Evolutionary conservation across 2,888 invertebrate genomes (phyloP).

Genomic region (Nebria brevicollis): DNA sequence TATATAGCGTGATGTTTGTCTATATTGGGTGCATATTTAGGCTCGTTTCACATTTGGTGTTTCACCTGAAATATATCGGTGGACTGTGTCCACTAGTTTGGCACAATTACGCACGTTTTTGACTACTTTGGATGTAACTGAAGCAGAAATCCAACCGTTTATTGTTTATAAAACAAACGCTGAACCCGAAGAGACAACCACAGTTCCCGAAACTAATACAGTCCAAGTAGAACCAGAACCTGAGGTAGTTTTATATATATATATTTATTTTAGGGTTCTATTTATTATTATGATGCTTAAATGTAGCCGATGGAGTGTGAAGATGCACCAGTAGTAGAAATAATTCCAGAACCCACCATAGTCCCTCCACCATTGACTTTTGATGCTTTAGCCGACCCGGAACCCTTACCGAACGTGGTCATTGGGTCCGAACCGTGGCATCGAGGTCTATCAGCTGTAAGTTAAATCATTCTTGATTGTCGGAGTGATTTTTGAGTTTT

Average conservation of each 20-base stretch:
- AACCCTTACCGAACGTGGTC: constrained; percentile 65
- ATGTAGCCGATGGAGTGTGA: constrained; percentile 62
- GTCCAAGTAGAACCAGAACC: constrained; percentile 52
- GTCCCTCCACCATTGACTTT: not conserved
- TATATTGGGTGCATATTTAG: constrained; percentile 48
- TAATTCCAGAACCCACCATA: constrained; percentile 51
- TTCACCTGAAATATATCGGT: constrained; percentile 58
- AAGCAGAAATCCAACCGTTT: constrained; percentile 56
- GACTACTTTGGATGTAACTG: constrained; percentile 55
- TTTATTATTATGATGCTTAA: not conserved
- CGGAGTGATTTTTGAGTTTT: not conserved
- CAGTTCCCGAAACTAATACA: constrained; percentile 42
- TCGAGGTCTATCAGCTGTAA: constrained; percentile 68
- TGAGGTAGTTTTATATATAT: constrained; percentile 51
- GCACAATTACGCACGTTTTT: constrained; percentile 56
- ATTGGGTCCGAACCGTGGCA: constrained; percentile 72
- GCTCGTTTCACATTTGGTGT: constrained; percentile 57
- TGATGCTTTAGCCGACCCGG: constrained; percentile 51
- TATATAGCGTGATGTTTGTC: not conserved
- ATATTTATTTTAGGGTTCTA: no score
- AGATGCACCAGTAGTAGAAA: constrained; percentile 55
- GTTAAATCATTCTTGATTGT: constrained; percentile 49
- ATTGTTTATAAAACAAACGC: constrained; percentile 55
- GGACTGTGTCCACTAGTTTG: constrained; percentile 56
- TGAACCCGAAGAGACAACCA: constrained; percentile 45